Evolutionary conservation across 92 coral and sea anemone species (phyloP).

Genomic region (Paramuricea clavata): DNA sequence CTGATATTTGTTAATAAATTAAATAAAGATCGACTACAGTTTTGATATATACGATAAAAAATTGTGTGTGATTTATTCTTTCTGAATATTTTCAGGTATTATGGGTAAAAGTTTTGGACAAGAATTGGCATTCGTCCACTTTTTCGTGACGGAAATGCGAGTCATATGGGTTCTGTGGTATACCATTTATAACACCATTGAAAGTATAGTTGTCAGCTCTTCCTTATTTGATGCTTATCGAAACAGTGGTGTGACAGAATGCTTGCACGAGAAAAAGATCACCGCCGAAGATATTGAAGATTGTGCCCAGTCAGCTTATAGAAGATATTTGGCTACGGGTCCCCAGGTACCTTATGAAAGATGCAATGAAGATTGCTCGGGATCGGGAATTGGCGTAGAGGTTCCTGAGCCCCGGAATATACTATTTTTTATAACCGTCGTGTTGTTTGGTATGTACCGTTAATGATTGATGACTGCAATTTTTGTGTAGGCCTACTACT

Average conservation of each 20-base stretch:
- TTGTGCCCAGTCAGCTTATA: not conserved
- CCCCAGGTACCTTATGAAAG: not conserved
- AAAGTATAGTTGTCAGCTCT: slow-evolving; percentile 4
- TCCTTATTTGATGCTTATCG: not conserved
- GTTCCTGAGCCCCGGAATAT: slow-evolving; percentile 31
- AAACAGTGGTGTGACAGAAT: not conserved
- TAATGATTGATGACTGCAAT: not conserved
- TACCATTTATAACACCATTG: slow-evolving; percentile 35
- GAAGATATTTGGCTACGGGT: not conserved
- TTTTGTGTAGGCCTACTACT: not conserved
- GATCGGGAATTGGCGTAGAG: not conserved
- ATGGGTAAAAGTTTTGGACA: not conserved
- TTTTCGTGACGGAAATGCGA: slow-evolving; percentile 43
- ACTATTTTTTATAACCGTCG: slow-evolving; percentile 27
- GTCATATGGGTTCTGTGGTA: slow-evolving; percentile 48
- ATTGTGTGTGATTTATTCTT: no score
- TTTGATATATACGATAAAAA: no score
- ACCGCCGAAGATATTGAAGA: not conserved
- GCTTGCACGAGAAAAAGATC: not conserved
- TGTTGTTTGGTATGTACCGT: slow-evolving; percentile 44
- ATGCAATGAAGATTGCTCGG: not conserved
- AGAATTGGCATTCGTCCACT: slow-evolving; percentile 40
- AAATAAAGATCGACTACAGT: no score
- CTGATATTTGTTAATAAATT: no score
- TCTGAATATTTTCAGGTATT: not conserved